Evolutionary conservation across 2,113 vertebrate genomes (phyloP).

Genomic region (Sylvicapra grimmia): DNA sequence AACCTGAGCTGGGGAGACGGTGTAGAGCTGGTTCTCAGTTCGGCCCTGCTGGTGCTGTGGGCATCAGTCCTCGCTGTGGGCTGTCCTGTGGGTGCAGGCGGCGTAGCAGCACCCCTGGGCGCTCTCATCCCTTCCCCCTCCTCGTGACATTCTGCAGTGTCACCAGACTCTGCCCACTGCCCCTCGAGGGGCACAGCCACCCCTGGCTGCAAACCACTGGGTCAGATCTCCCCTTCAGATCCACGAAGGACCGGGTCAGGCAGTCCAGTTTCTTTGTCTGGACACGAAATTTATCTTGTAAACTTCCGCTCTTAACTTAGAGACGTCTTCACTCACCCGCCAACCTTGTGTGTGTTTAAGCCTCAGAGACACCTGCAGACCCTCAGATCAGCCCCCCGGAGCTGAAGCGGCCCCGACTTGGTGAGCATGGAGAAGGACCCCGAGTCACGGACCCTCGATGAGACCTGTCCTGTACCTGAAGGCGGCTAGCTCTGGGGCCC

Average conservation of each 20-base stretch:
- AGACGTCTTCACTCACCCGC: neutral
- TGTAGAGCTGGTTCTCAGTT: neutral
- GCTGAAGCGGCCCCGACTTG: conserved; percentile 84
- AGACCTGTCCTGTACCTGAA: neutral
- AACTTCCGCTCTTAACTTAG: neutral
- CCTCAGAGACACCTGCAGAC: conserved; percentile 84
- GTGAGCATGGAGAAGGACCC: conserved; percentile 48
- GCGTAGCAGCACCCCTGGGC: too few species aligned
- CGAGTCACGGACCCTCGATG: neutral
- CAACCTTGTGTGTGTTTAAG: neutral
- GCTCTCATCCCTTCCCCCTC: neutral
- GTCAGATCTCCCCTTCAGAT: neutral
- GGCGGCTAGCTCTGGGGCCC: neutral
- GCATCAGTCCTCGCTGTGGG: neutral
- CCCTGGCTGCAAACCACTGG: neutral
- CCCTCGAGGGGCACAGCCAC: too few species aligned
- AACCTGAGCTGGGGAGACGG: rapidly evolving
- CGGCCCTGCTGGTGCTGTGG: neutral
- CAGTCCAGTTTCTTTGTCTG: neutral
- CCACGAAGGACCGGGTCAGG: neutral
- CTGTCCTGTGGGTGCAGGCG: neutral
- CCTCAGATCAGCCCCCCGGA: conserved; percentile 82
- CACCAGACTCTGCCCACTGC: neutral
- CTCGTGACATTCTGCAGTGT: neutral
- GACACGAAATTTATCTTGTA: neutral